A percentile compares a stretch with the other conserved stretches of the same genome.
Conservation (phyloP, 2,797 vertebrate genomes). For the Amazonetta brasiliensis region DNA sequence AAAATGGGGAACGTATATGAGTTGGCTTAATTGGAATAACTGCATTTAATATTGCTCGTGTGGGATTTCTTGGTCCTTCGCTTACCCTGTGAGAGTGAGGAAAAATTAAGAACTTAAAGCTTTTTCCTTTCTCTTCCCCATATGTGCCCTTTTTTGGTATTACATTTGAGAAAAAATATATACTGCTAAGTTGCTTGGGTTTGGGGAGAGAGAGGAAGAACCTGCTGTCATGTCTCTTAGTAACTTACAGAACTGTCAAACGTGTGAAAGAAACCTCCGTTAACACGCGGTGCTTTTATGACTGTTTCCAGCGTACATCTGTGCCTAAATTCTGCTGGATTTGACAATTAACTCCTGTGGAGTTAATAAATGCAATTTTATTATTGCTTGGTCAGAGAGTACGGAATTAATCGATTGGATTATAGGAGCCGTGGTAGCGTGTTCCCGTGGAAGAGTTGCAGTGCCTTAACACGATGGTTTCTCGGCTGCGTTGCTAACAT, state of each 20-base stretch:
- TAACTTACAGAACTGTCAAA: conserved; percentile 53
- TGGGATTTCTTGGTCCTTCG: background rate
- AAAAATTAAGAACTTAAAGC: background rate
- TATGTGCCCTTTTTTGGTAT: background rate
- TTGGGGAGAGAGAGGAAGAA: background rate
- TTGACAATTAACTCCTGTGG: background rate
- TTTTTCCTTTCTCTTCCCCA: background rate
- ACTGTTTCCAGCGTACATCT: conserved; percentile 42
- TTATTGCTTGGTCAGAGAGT: background rate
- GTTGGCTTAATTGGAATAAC: background rate
- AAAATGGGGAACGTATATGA: background rate
- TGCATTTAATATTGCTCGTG: background rate
- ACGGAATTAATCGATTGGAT: conserved; percentile 3
- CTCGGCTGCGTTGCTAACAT: background rate
- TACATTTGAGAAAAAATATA: background rate
- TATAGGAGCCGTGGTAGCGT: background rate
- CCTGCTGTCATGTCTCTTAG: background rate
- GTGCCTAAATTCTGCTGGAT: conserved; percentile 21
- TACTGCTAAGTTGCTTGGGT: background rate
- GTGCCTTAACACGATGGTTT: background rate
- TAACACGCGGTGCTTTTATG: conserved; percentile 1
- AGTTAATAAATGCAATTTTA: conserved; percentile 44
- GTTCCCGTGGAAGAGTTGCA: background rate
- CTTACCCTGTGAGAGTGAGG: background rate
- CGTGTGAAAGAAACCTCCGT: conserved; percentile 13